These are phyloP conservation scores for Tetraneura akinire DNA, from an alignment of 1,140 invertebrate genomes.

Conservation along the genomic window DNA sequence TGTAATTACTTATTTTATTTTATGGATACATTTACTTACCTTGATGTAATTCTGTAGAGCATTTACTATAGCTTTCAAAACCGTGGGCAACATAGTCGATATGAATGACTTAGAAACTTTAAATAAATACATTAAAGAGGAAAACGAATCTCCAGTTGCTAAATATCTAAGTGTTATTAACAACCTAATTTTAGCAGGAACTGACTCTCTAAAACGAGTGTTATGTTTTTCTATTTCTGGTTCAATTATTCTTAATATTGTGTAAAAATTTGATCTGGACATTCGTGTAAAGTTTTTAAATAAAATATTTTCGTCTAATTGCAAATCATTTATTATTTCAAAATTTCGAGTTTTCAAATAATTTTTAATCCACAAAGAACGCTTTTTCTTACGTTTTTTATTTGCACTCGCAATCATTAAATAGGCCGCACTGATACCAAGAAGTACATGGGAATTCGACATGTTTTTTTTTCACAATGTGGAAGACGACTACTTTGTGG, in stretches of 20 bases:
- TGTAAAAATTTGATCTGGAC: background rate
- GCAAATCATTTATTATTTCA: background rate
- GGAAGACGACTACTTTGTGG: no score
- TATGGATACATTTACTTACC: slow-evolving; percentile 1
- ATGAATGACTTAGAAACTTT: background rate
- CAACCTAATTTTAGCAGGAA: background rate
- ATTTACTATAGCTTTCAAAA: background rate
- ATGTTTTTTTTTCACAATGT: no score
- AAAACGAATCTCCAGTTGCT: slow-evolving; percentile 8
- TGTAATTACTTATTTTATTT: background rate
- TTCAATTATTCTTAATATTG: slow-evolving; percentile 27
- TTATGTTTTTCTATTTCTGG: slow-evolving; percentile 7
- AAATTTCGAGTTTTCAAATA: slow-evolving; percentile 10
- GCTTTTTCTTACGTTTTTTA: no score
- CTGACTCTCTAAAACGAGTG: background rate
- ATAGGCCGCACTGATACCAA: no score
- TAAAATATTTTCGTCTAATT: slow-evolving; percentile 32
- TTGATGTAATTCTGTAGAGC: background rate
- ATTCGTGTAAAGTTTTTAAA: slow-evolving; percentile 16
- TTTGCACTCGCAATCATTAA: no score
- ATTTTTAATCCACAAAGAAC: no score
- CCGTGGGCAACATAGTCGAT: slow-evolving; percentile 15
- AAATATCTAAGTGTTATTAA: slow-evolving; percentile 18
- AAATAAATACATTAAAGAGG: slow-evolving; percentile 15
- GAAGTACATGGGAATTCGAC: no score